These are phyloP conservation scores for Heterodera schachtii DNA, from an alignment of 1,140 invertebrate species.

Conservation along the genomic window DNA sequence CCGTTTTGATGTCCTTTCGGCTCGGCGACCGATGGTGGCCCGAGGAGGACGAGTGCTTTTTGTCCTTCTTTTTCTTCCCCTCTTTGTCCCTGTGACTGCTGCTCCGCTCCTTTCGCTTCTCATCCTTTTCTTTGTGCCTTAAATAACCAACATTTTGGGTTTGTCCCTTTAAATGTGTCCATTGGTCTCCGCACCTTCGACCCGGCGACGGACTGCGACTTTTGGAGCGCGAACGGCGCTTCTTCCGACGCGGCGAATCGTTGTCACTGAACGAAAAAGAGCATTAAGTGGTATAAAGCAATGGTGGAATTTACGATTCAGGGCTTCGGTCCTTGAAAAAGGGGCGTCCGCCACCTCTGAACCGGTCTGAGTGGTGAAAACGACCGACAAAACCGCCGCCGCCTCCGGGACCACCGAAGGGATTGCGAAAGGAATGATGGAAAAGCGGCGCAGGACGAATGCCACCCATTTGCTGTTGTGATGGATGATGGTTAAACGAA, in stretches of 20 bases:
- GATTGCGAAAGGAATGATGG: conserved; percentile 41
- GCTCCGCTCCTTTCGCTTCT: conserved; percentile 19
- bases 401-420: conserved; percentile 22
- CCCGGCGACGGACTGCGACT: conserved; percentile 28
- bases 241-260: conserved; percentile 18
- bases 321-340: conserved; percentile 14
- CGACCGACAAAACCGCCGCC: conserved; percentile 19
- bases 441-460: conserved; percentile 1
- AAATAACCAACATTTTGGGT: background rate
- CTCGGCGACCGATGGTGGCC: conserved; percentile 19
- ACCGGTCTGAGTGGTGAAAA: conserved; percentile 19
- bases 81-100: conserved; percentile 16
- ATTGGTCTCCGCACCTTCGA: conserved; percentile 16
- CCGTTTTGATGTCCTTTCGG: conserved; percentile 23
- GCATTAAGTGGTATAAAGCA: background rate
- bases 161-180: background rate
- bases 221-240: conserved; percentile 14
- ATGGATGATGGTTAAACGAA: conserved; percentile 7
- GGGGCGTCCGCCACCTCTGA: background rate
- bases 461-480: conserved; percentile 14
- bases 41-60: conserved; percentile 11
- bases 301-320: background rate
- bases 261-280: conserved; percentile 17
- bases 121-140: conserved; percentile 23
- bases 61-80: conserved; percentile 25